Evolutionary conservation across 1,140 invertebrate species (phyloP).

Genomic region (Euura saliciscinereae): DNA sequence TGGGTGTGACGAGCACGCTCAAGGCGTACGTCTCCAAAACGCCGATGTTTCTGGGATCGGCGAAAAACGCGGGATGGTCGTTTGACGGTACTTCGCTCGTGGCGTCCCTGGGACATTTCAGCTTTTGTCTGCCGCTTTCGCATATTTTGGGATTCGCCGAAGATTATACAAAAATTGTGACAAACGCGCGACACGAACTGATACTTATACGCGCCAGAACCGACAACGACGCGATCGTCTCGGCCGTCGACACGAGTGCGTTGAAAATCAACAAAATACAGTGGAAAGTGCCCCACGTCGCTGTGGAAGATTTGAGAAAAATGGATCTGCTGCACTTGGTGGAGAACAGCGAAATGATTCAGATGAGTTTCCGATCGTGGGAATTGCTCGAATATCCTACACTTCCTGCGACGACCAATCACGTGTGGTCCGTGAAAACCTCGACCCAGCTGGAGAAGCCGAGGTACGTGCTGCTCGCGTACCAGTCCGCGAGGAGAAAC

Average conservation of each 20-base stretch:
- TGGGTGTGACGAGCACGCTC: constrained; percentile 21
- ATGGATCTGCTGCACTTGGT: constrained; percentile 23
- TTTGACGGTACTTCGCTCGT: constrained; percentile 8
- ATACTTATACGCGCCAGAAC: constrained; percentile 20
- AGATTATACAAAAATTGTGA: constrained; percentile 24
- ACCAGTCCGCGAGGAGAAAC: too few species aligned
- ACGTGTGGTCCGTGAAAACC: too few species aligned
- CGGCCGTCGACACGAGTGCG: background rate
- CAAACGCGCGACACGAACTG: constrained; percentile 19
- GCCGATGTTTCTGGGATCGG: background rate
- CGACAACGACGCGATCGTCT: constrained; percentile 29
- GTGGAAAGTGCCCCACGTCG: constrained; percentile 30
- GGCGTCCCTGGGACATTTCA: constrained; percentile 28
- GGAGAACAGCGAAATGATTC: constrained; percentile 26
- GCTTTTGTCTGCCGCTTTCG: constrained; percentile 24
- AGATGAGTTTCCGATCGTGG: constrained; percentile 38
- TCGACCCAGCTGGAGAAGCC: too few species aligned
- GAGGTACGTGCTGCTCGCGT: too few species aligned
- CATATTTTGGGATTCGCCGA: constrained; percentile 25
- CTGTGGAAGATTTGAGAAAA: constrained; percentile 30
- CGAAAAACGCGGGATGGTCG: constrained; percentile 9
- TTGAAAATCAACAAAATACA: constrained; percentile 18
- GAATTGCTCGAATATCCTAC: constrained; percentile 42
- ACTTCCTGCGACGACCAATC: constrained; percentile 21
- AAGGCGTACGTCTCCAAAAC: constrained; percentile 24